Evolutionary conservation across 2,888 invertebrate species (phyloP).

Genomic region (Drosophila anomelani): DNA sequence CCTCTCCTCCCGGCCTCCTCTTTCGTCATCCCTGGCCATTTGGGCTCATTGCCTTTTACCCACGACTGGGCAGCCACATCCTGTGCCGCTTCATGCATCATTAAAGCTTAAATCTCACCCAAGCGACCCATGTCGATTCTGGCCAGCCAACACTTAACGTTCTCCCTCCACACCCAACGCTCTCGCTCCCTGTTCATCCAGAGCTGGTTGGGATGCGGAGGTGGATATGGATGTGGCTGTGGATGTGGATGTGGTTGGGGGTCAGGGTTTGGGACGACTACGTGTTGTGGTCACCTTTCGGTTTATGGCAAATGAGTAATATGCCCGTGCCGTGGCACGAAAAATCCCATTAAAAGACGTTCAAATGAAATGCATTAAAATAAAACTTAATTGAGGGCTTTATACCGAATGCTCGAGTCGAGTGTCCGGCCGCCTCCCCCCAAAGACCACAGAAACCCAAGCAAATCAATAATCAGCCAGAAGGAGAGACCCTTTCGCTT

Average conservation of each 20-base stretch:
- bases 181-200: conserved; percentile 27
- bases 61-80: conserved; percentile 80
- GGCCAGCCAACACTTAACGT: conserved; percentile 73
- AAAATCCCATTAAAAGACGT: conserved; percentile 78
- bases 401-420: conserved; percentile 50
- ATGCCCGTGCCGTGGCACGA: conserved; percentile 67
- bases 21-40: conserved; percentile 57
- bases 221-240: conserved; percentile 3
- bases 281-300: conserved; percentile 79
- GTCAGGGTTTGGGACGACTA: conserved; percentile 50
- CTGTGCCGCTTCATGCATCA: conserved; percentile 81
- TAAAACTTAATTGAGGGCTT: conserved; percentile 79
- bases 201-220: conserved; percentile 10
- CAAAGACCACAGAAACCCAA: conserved; percentile 60
- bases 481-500: conserved; percentile 34
- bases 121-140: conserved; percentile 74
- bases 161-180: conserved; percentile 15
- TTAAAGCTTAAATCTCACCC: conserved; percentile 81
- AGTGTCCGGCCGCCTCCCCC: conserved; percentile 5
- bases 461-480: conserved; percentile 68
- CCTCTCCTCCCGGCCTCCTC: conserved; percentile 1
- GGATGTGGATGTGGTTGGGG: conserved; percentile 6
- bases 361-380: conserved; percentile 79
- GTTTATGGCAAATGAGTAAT: conserved; percentile 78
- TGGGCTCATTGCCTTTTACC: conserved; percentile 79